Base-by-base conservation (phyloP, 1,140 invertebrate species). In the Drosophila kurseongensis region DNA sequence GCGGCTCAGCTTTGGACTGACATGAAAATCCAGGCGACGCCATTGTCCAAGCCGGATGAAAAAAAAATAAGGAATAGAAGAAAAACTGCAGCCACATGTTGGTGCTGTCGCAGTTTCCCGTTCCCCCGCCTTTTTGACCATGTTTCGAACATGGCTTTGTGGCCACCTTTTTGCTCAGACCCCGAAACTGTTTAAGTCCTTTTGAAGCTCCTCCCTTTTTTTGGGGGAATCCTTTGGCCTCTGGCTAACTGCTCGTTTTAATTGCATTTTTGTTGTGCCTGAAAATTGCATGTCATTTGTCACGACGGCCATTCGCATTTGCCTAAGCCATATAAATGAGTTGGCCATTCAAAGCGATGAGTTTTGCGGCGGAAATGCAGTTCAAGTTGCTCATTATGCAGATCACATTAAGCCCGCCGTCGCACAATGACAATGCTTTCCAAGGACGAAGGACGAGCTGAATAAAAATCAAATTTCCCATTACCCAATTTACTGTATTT, bases 281-380 rank as follows among this genome's bases (percentile, higher is more conserved):
- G 55, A 73, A 86, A 86, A 86, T 89, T 89, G 79, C 84, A 80
- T 82, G 84, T 89, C 83, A 86, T 86, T 83, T 88, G 83, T 88
- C 79, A 83, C 54, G 60, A 69, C 59, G 55, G 44, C 67, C 72
- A 80, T 80, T 69, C 75, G 72, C 79, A 80, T 88, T 89, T 66
- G 55, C 75, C 79, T 86, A 86, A 88, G 72, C 84, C 63, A 83
- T 80, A 88, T 89, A 89, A 89, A 88, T 83, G 84, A 84, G 80
- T 44, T 72, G 61, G 35, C 29, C 38, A 48, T 55, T 52, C 32
- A 58, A 76, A 52, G 48, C 32, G 29, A 71, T 62, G 42, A 35
- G 42, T 63, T 52, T 52, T 47, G 50, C 12, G 18, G 27, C 45
- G 40, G 23, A 66, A 71, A 47, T 63, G 75, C 75, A 59, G 42